Base-by-base conservation (phyloP, 2,888 invertebrate genomes). In the Leptodirus hochenwartii region DNA sequence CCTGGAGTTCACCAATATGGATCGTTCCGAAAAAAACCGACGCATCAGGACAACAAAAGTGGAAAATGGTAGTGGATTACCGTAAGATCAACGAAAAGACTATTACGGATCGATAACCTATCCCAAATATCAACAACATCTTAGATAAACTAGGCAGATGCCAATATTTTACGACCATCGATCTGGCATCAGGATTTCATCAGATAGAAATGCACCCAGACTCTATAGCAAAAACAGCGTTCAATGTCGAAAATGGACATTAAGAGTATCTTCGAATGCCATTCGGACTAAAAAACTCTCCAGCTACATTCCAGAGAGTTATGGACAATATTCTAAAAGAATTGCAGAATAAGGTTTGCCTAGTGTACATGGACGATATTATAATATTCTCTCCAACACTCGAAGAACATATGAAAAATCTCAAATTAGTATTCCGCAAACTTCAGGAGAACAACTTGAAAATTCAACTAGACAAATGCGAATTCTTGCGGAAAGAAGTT, bases 221-320 rank as follows among this genome's bases (percentile, higher is more conserved):
- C 10, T 10, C 4, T 27, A 29, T 32, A 14, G 23, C 22, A 8
- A 48, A 48, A 34, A 49, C 47, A 2, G 46, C 44, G 4, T 47
- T 51, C 34, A 39, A 34, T 2, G 43, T 41, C 10, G 27, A 36
- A 16, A 23, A 31, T 10, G 49, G 49, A 2, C 43, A 47, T 10
- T 50, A 37, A 17, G 44, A 52, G 37, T 47, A 38, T 31, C 22
- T 32, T 13, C 32, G 46, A 3, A 44, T 53, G 45, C 43, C 43
- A 1, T 44, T 49, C 30, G 49, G 49, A 0, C 33, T 50, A 4
- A 38, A 40, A 24, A 47, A 43, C 25, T 39, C 43, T 6, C 48
- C 50, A 2, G 37, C 40, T 1, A 47, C 47, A 2, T 53, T 53
- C 34, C 47, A 48, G 34, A 13, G 51, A 4, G 24, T 44, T 6